A percentile compares a stretch with the other conserved stretches of the same genome.
Evolutionary conservation across 2,888 invertebrate genomes (phyloP).

Genomic region (Pristionchus maxplancki): DNA sequence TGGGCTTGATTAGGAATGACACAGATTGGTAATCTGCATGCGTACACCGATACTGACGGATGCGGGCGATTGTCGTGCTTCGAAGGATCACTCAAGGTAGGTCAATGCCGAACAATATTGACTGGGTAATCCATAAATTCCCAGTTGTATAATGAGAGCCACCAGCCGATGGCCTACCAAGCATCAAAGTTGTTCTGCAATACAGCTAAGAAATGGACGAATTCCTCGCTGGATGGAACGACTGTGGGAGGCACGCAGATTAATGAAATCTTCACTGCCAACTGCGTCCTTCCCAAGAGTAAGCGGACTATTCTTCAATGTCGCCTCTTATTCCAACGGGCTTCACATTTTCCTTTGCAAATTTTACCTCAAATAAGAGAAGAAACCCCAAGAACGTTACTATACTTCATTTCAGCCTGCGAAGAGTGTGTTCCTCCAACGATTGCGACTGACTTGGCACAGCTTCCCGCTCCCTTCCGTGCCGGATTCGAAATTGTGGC

Average conservation of each 20-base stretch:
- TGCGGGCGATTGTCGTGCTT: neutral
- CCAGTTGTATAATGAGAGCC: neutral
- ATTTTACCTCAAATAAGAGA: neutral
- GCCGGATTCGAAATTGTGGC: too few species aligned
- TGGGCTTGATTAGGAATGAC: neutral
- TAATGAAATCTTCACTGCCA: neutral
- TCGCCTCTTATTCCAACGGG: neutral
- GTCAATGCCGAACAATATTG: neutral
- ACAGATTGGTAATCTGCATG: neutral
- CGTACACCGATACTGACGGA: neutral
- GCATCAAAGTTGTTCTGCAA: neutral
- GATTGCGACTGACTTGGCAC: neutral
- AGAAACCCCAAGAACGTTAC: too few species aligned
- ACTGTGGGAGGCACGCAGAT: neutral
- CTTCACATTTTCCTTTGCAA: neutral
- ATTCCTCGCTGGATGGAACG: neutral
- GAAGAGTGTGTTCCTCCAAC: neutral
- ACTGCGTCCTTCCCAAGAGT: neutral
- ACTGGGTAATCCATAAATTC: neutral
- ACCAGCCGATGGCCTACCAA: neutral
- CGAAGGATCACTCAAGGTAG: neutral
- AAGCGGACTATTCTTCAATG: too few species aligned
- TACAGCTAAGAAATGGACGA: neutral
- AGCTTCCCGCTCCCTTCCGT: neutral
- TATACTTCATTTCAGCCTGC: neutral